Conservation (phyloP, 2,888 invertebrate species). For the Xylocampa areola region DNA sequence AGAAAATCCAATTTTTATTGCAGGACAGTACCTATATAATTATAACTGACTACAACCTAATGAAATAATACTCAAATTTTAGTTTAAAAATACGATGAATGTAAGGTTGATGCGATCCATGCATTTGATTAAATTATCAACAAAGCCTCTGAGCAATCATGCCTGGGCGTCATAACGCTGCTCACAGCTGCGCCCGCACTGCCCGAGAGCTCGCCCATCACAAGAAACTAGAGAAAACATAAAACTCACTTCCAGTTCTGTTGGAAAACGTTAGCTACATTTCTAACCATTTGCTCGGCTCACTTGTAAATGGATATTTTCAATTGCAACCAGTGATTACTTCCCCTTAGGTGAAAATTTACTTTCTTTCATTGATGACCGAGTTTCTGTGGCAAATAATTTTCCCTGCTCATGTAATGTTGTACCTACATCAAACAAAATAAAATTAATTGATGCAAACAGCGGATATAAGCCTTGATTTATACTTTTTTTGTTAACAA, state of each 20-base stretch:
- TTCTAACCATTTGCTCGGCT: slow-evolving; percentile 61
- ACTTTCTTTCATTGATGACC: slow-evolving; percentile 73
- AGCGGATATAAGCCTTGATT: not conserved
- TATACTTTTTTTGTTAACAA: no score
- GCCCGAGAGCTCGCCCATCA: slow-evolving; percentile 39
- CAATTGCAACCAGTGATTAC: slow-evolving; percentile 76
- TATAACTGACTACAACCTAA: no score
- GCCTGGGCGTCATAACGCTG: slow-evolving; percentile 23
- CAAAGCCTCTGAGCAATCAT: slow-evolving; percentile 39
- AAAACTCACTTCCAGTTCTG: slow-evolving; percentile 62
- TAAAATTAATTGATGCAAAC: not conserved
- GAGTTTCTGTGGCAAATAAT: slow-evolving; percentile 58
- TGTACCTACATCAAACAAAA: not conserved
- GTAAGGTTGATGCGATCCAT: slow-evolving; percentile 21
- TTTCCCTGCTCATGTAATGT: slow-evolving; percentile 49
- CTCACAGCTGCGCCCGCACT: slow-evolving; percentile 40
- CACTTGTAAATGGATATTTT: slow-evolving; percentile 73
- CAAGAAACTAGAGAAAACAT: slow-evolving; percentile 63
- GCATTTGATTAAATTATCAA: slow-evolving; percentile 31
- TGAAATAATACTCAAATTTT: no score
- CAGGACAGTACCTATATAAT: no score
- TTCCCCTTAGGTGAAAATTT: slow-evolving; percentile 73
- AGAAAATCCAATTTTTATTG: no score
- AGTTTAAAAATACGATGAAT: slow-evolving; percentile 4
- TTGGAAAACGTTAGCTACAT: slow-evolving; percentile 70